Evolutionary conservation across 2,888 invertebrate species (phyloP).

Genomic region (Globia sparganii): DNA sequence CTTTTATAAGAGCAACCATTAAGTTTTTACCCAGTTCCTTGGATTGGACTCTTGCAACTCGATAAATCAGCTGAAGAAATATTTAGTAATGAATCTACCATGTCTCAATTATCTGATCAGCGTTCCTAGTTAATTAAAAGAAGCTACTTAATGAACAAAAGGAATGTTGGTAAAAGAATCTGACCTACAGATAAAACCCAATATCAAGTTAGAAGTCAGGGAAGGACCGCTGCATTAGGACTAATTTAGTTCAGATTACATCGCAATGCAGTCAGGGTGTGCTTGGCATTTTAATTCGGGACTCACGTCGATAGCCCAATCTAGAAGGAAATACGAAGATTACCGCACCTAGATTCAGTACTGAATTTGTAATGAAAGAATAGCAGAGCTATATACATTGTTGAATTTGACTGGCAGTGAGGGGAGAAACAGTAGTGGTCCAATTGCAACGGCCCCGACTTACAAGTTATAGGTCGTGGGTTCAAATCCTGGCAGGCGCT

Average conservation of each 20-base stretch:
- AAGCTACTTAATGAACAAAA: constrained; percentile 5
- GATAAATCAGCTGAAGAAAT: background rate
- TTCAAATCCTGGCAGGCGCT: too few relatives aligned
- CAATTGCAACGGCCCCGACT: too few relatives aligned
- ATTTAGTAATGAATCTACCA: background rate
- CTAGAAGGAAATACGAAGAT: constrained; percentile 9
- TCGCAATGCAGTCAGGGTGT: constrained; percentile 33
- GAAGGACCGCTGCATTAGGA: constrained; percentile 35
- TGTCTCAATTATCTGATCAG: background rate
- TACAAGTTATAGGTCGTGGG: too few relatives aligned
- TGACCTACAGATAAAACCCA: constrained; percentile 30
- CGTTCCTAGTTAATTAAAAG: background rate
- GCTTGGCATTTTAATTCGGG: constrained; percentile 43
- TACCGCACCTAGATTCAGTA: background rate
- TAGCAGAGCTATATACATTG: background rate
- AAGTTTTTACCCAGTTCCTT: too few relatives aligned
- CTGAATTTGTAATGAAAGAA: background rate
- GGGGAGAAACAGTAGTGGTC: too few relatives aligned
- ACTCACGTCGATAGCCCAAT: constrained; percentile 4
- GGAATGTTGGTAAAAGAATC: background rate
- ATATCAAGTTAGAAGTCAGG: constrained; percentile 32
- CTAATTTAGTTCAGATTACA: constrained; percentile 48
- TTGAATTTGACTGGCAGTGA: background rate
- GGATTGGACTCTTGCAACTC: too few relatives aligned
- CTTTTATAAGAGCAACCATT: too few relatives aligned